phyloP scores from a whole-genome alignment of 2,888 invertebrate species.

The Deilephila porcellus region DNA sequence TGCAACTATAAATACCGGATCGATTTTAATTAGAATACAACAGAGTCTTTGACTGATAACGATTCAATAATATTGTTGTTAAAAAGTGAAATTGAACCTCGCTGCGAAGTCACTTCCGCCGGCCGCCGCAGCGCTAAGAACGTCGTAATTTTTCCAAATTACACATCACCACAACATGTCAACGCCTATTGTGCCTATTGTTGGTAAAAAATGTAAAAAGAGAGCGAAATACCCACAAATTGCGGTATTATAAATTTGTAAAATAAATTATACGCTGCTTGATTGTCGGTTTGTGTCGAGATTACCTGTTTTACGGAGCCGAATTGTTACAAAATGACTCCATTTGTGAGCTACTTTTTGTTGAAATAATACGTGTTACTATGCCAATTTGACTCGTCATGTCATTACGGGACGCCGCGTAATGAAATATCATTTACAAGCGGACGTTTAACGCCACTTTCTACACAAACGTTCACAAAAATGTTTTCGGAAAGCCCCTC shows the following conservation, averaged over 20 bases:
- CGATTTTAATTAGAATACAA: slow-evolving; percentile 79
- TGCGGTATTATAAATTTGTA: slow-evolving; percentile 79
- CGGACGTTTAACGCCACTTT: slow-evolving; percentile 52
- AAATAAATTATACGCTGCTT: slow-evolving; percentile 76
- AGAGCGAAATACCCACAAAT: slow-evolving; percentile 63
- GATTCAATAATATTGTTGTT: slow-evolving; percentile 55
- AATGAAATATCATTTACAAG: slow-evolving; percentile 72
- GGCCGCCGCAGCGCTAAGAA: slow-evolving; percentile 29
- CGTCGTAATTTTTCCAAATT: slow-evolving; percentile 65
- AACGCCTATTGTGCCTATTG: slow-evolving; percentile 77
- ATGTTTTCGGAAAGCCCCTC: slow-evolving; percentile 24
- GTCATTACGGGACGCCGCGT: slow-evolving; percentile 62
- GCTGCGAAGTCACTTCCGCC: slow-evolving; percentile 73
- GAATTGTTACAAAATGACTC: slow-evolving; percentile 79
- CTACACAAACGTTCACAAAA: slow-evolving; percentile 43
- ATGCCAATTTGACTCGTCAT: slow-evolving; percentile 29
- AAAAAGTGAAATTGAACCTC: slow-evolving; percentile 70
- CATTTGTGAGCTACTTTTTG: slow-evolving; percentile 61
- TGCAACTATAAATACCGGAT: slow-evolving; percentile 76
- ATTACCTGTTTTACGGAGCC: slow-evolving; percentile 76
- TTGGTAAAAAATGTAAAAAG: slow-evolving; percentile 55
- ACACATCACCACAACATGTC: slow-evolving; percentile 76
- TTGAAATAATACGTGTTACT: slow-evolving; percentile 31
- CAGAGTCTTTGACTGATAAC: slow-evolving; percentile 81
- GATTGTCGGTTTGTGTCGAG: slow-evolving; percentile 78